A percentile compares a stretch with the other conserved stretches of the same genome.
phyloP scores from a whole-genome alignment of 2,888 invertebrate species.

The Adelphocoris suturalis region DNA sequence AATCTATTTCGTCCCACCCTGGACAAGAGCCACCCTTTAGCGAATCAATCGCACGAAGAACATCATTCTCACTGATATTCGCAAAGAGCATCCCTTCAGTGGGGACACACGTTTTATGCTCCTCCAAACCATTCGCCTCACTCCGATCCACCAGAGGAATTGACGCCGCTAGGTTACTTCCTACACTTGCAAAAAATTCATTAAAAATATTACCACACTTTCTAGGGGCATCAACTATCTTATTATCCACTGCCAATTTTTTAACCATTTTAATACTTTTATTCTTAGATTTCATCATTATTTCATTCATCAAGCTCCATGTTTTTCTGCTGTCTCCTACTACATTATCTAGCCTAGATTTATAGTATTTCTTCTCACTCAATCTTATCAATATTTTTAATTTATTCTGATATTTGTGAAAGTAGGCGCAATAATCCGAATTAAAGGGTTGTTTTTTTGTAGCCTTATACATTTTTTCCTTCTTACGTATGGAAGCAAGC shows the following conservation, averaged over 20 bases:
- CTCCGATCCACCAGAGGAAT: conserved; percentile 47
- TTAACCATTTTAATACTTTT: no score
- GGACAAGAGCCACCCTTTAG: conserved; percentile 49
- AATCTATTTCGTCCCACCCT: conserved; percentile 51
- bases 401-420: conserved; percentile 54
- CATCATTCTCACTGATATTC: conserved; percentile 28
- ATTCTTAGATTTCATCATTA: no score
- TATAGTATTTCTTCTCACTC: conserved; percentile 42
- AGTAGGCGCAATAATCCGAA: conserved; percentile 44
- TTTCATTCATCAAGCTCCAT: no score
- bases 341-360: conserved; percentile 48
- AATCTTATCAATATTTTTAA: conserved; percentile 55
- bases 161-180: conserved; percentile 52
- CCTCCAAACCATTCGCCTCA: conserved; percentile 34
- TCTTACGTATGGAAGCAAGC: conserved; percentile 31
- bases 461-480: not conserved
- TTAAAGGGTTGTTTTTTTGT: conserved; percentile 34
- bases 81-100: conserved; percentile 37
- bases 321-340: no score
- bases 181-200: no score
- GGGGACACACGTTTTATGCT: conserved; percentile 17
- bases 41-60: conserved; percentile 51
- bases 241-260: no score
- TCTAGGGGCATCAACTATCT: no score
- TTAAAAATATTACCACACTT: no score